Base-by-base conservation (phyloP, 2,888 invertebrate species). In the Pachycephus smyrnensis region DNA sequence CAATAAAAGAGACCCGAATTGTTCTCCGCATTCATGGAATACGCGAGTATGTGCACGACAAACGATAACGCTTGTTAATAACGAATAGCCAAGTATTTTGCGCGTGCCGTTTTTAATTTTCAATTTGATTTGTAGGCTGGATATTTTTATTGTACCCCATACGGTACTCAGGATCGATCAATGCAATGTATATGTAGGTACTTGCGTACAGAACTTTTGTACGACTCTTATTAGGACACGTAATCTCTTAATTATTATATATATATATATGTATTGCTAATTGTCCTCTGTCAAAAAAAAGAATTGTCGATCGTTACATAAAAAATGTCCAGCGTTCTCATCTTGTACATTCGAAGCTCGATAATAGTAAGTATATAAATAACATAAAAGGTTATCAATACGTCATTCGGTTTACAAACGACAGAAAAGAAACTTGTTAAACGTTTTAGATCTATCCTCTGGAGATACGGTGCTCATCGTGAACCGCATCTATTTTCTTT, bases 321-420 rank as follows among this genome's bases (percentile, higher is more conserved):
- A 79, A 79, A 81, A 81, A 76, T 82, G 75, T 79, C 81, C 68
- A 68, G 73, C 78, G 73, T 79, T 23, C 73, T 80, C 75, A 73
- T 77, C 81, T 83, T 84, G 86, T 86, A 86, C 82, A 86, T 83
- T 85, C 74, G 76, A 81, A 79, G 78, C 80, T 81, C 82, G 75
- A 80, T 77, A 74, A 79, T 86, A 84, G 83, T 79, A 78, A 79
- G 85, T 85, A 85, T 84, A 85, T 85, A 55, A 55, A 2, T 23
- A 55, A 23, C 9, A 9, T 55, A 55, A 23, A 55, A 55, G 23
- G 6, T 55, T 23, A 85, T 83, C 85, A 80, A 79, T 85, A 84
- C 80, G 81, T 82, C 73, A 75, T 80, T 82, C 80, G 77, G 82
- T 80, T 85, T 55, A 23, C 15, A 55, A 55, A 23, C 55, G 55